These are phyloP conservation scores for Gouania willdenowi DNA, from an alignment of 2,797 vertebrate species.

Conservation along the genomic window DNA sequence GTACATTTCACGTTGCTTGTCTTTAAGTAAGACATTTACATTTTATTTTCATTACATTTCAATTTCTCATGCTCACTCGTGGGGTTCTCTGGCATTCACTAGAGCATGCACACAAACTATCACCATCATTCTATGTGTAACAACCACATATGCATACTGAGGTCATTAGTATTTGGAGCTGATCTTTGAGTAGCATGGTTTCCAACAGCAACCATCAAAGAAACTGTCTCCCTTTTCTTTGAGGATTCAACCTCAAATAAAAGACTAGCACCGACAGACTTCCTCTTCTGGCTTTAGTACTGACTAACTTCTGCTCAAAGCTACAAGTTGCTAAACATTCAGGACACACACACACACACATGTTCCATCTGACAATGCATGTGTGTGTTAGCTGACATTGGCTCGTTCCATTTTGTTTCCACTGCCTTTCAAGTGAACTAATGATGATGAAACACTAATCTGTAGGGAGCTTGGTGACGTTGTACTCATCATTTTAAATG, in stretches of 20 bases:
- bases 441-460: constrained; percentile 26
- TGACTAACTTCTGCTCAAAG: constrained; percentile 25
- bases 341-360: constrained; percentile 45
- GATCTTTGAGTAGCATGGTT: constrained; percentile 26
- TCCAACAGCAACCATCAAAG: constrained; percentile 57
- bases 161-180: constrained; percentile 60
- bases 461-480: constrained; percentile 41
- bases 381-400: constrained; percentile 25
- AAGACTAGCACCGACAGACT: no score
- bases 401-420: constrained; percentile 16
- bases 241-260: no score
- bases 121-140: not conserved
- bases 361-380: constrained; percentile 38
- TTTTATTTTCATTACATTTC: no score
- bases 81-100: no score
- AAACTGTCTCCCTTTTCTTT: constrained; percentile 50
- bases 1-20: no score
- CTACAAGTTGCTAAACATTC: constrained; percentile 60
- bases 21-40: no score
- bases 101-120: no score
- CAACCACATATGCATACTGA: constrained; percentile 26
- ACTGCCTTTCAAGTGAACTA: constrained; percentile 42
- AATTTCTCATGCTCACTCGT: no score
- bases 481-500: no score
- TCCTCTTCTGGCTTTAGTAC: constrained; percentile 50